Base-by-base conservation (phyloP, 1,140 invertebrate genomes). In the Antheraea pernyi region DNA sequence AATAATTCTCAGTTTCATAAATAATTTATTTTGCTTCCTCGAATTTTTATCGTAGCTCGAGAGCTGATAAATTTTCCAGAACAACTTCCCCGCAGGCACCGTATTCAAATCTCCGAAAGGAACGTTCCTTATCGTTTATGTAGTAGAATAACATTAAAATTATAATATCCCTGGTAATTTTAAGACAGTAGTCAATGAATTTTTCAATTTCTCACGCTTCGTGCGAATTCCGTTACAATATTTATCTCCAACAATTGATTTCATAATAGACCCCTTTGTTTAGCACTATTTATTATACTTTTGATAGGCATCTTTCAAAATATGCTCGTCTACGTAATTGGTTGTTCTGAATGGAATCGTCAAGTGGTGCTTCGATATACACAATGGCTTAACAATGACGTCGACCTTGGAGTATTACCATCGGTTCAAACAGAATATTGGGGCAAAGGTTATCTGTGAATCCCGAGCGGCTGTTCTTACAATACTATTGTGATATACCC, bases 401-500 rank as follows among this genome's bases (percentile, higher is more conserved):
- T 37, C 72, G 84, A 78, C 86, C 86, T 88, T 86, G 83, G 74
- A 75, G 72, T 83, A 82, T 82, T 78, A 82, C 22, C 71, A 75
- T 77, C 79, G 78, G 75, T 86, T 85, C 82, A 85, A 85, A 86
- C 80, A 84, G 81, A 88, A 85, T 87, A 88, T 88, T 88, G 83
- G 74, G 80, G 65, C 77, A 90, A 84, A 90, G 89, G 85, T 91
- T 88, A 88, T 82, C 68, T 80, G 65, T 71, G 71, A 68, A 76
- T 74, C 69, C 74, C 73, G 61, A 62, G 18, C 37, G 59, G 58
- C 59, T 65, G 70, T 60, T 70, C 68, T 67, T 68, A 19, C 11
- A 19, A 19, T n/a, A 11, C 75, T 71, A 80, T 82, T 82, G 80
- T 82, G 64, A 74, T 74, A 70, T 37, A 70, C 19, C 73, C 76